These are phyloP conservation scores for Cariama cristata DNA, from an alignment of 2,113 vertebrate genomes.

Conservation along the genomic window DNA sequence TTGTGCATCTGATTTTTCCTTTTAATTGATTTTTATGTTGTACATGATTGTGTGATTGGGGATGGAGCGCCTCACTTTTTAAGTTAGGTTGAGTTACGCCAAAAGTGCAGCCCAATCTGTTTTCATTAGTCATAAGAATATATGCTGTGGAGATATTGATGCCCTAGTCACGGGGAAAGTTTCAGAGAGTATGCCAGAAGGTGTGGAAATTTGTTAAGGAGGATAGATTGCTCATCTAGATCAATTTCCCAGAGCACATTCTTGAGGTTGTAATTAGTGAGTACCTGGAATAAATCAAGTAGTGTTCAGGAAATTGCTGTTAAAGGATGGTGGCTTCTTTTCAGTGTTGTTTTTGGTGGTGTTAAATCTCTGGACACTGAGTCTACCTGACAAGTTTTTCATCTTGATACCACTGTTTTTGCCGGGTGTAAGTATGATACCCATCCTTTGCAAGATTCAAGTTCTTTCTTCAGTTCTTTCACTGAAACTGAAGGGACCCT, in stretches of 20 bases:
- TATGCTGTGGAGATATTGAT: not conserved
- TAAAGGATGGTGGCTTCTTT: not conserved
- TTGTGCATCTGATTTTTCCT: not conserved
- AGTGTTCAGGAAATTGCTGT: not conserved
- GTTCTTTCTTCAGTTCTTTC: not conserved
- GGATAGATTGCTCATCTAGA: not conserved
- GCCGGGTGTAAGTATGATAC: not conserved
- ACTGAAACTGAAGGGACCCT: not conserved
- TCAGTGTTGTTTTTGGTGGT: not conserved
- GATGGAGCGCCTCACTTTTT: not conserved
- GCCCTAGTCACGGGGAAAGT: not conserved
- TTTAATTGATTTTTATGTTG: not conserved
- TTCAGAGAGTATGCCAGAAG: not conserved
- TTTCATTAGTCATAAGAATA: not conserved
- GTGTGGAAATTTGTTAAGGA: not conserved
- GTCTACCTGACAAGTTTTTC: not conserved
- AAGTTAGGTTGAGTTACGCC: not conserved
- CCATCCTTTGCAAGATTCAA: not conserved
- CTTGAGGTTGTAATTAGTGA: not conserved
- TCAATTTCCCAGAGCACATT: not conserved
- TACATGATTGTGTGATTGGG: not conserved
- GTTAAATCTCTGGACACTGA: not conserved
- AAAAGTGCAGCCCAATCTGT: not conserved
- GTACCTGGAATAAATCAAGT: slow-evolving; percentile 6
- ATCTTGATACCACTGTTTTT: not conserved